These are phyloP conservation scores for Cephus pulcher DNA, from an alignment of 2,888 invertebrate species.

Conservation along the genomic window DNA sequence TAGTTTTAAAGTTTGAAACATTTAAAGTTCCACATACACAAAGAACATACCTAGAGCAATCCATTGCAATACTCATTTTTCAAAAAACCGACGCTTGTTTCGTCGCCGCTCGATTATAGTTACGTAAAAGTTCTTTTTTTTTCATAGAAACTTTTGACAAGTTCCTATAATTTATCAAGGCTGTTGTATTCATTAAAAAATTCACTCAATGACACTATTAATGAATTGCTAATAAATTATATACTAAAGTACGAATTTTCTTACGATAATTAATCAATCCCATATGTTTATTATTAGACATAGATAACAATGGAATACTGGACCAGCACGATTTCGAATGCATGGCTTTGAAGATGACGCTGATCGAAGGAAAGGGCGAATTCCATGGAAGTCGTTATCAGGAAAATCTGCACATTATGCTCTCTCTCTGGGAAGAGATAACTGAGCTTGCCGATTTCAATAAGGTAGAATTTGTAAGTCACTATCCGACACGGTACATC, in stretches of 20 bases:
- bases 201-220: neutral
- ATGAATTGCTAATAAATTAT: neutral
- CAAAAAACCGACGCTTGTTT: no score
- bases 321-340: conserved; percentile 87
- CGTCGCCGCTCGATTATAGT: no score
- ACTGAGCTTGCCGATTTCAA: conserved; percentile 88
- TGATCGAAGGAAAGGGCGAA: conserved; percentile 86
- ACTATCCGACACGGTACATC: neutral
- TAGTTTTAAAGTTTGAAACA: no score
- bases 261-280: neutral
- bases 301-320: conserved; percentile 86
- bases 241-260: neutral
- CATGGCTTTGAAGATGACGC: conserved; percentile 82
- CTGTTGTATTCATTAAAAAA: neutral
- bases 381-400: conserved; percentile 78
- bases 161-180: no score
- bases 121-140: no score
- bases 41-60: no score
- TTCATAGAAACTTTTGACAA: no score
- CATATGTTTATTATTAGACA: conserved; percentile 71
- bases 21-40: no score
- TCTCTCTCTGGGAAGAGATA: conserved; percentile 87
- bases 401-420: conserved; percentile 86
- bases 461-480: conserved; percentile 70
- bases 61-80: no score